Evolutionary conservation across 2,888 invertebrate species (phyloP).

Genomic region (Drosophila longiperda): DNA sequence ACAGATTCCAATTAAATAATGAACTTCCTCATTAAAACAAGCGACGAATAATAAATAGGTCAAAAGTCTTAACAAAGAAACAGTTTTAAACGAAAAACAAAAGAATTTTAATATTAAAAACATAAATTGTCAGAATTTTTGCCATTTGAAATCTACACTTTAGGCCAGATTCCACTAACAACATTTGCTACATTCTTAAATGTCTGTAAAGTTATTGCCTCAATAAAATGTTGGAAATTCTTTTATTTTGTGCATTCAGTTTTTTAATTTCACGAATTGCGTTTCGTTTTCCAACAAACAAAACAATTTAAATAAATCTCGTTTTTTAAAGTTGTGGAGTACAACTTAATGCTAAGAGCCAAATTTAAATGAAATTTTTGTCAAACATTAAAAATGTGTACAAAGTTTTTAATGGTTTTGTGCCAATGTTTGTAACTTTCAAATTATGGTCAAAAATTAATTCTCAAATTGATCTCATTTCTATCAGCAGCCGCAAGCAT

Average conservation of each 20-base stretch:
- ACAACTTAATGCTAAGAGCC: no score
- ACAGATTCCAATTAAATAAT: neutral
- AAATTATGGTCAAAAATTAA: no score
- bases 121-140: neutral
- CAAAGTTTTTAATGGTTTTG: no score
- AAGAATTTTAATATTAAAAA: neutral
- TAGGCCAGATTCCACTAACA: neutral
- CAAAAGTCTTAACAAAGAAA: neutral
- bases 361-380: neutral
- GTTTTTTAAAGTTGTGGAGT: no score
- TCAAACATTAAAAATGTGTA: neutral
- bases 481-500: no score
- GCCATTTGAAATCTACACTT: neutral
- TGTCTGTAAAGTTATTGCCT: no score
- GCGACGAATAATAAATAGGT: neutral
- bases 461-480: no score
- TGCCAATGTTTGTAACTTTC: no score
- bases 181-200: neutral
- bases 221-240: neutral
- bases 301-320: neutral
- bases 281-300: no score
- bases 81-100: neutral
- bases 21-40: neutral
- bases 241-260: neutral
- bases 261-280: neutral